phyloP scores from a whole-genome alignment of 1,140 invertebrate species.

The Mamestra configurata region DNA sequence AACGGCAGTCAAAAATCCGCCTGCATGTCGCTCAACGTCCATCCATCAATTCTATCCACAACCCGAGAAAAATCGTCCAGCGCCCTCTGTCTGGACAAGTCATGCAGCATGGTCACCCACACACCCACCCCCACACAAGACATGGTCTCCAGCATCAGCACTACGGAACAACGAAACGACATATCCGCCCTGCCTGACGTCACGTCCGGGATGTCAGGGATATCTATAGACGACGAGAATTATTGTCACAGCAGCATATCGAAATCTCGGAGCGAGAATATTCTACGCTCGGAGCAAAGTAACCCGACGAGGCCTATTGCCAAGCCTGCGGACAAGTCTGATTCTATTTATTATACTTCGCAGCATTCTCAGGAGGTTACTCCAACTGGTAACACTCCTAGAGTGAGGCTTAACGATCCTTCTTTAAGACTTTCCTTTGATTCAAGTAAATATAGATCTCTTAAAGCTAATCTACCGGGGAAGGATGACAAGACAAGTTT shows the following conservation, averaged over 20 bases:
- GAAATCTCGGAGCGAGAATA: conserved; percentile 86
- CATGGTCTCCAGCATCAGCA: conserved; percentile 87
- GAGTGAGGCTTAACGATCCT: conserved; percentile 76
- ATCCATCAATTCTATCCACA: conserved; percentile 81
- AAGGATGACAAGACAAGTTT: conserved; percentile 83
- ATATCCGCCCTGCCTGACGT: conserved; percentile 83
- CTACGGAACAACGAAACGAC: conserved; percentile 84
- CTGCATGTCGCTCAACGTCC: conserved; percentile 82
- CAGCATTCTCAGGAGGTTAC: conserved; percentile 83
- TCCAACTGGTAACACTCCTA: conserved; percentile 75
- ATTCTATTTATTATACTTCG: conserved; percentile 86
- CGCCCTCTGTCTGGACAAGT: conserved; percentile 84
- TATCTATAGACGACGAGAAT: conserved; percentile 86
- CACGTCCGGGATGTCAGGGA: conserved; percentile 84
- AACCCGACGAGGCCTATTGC: conserved; percentile 72
- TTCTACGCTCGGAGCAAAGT: conserved; percentile 83
- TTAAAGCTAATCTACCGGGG: conserved; percentile 68
- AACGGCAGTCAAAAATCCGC: conserved; percentile 85
- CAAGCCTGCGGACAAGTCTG: conserved; percentile 79
- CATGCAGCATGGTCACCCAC: conserved; percentile 82
- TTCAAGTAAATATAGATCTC: conserved; percentile 76
- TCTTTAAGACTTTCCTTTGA: conserved; percentile 83
- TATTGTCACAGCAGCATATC: conserved; percentile 84
- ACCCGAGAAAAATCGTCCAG: conserved; percentile 84
- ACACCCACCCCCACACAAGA: conserved; percentile 86